These are phyloP conservation scores for Drosophila subobscura DNA, from an alignment of 1,140 invertebrate genomes.

Conservation along the genomic window DNA sequence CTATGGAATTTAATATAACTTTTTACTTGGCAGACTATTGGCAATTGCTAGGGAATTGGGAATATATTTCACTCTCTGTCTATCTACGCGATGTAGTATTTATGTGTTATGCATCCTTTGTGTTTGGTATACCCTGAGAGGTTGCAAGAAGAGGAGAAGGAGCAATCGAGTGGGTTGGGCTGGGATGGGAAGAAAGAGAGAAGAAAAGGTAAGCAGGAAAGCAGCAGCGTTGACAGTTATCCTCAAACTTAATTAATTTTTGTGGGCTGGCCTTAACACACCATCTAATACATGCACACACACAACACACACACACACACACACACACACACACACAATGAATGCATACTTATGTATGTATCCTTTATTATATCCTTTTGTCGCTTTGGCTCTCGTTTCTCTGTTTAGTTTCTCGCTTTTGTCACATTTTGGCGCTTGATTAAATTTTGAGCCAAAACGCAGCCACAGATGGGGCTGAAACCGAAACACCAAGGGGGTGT, in stretches of 20 bases:
- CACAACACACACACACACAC: slow-evolving; percentile 4
- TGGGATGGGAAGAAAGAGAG: not conserved
- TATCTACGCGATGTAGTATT: too few species aligned
- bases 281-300: slow-evolving; percentile 50
- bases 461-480: slow-evolving; percentile 2
- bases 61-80: too few species aligned
- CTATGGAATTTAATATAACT: too few species aligned
- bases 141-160: not conserved
- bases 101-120: not conserved
- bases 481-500: slow-evolving; percentile 3
- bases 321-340: slow-evolving; percentile 10
- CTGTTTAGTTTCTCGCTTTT: slow-evolving; percentile 70
- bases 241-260: slow-evolving; percentile 78
- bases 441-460: slow-evolving; percentile 51
- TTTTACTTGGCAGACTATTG: too few species aligned
- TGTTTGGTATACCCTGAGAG: slow-evolving; percentile 31
- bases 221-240: slow-evolving; percentile 78
- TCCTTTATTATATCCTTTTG: slow-evolving; percentile 1
- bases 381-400: slow-evolving; percentile 27
- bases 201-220: not conserved
- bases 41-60: too few species aligned
- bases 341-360: not conserved
- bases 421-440: slow-evolving; percentile 72
- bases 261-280: slow-evolving; percentile 32
- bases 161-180: not conserved